Evolutionary conservation across 2,888 invertebrate species (phyloP), one percentile per base, ranked within the genome.

Genomic region (Parthenolecanium corni): DNA sequence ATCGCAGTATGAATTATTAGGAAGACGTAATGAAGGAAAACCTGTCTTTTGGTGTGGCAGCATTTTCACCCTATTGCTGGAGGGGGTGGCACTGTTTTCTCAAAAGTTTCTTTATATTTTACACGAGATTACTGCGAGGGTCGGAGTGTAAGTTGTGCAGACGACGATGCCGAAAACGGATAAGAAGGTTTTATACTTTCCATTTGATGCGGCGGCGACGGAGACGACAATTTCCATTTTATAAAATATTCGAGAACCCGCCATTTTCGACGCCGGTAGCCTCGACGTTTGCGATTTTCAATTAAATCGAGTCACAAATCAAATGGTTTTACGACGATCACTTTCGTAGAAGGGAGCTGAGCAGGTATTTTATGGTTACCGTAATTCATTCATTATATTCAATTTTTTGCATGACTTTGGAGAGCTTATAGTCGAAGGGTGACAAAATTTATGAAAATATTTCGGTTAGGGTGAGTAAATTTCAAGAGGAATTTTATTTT

Each of bases 271-370:
- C 5, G 31, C 14, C 20, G 18, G 25, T 51, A 49, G 51, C 58
- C 31, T 31, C 31, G 31, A 31, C 58, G 58, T 36, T 49, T 36
- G 58, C 58, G 49, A 58, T 47, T 58, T 58, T 58, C 58, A 58
- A 58, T 58, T 58, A 58, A 58, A 58, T 58, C 58, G 49, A 58
- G 58, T 36, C 58, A 58, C 58, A 58, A 58, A 58, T 58, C 58
- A 58, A 58, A 58, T 49, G 58, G 58, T 49, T 58, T 58, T 58
- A 58, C 49, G 49, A 5, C 49, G 31, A 31, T 31, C 5, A 31
- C 31, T 31, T 6, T 9, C 5, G 31, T 31, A 31, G 31, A 9
- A 31, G 31, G 31, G 31, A 31, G 31, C 5, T 4, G 21, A 44
- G 12, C 49, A 21, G 49, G 14, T 47, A 47, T 36, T 38, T 47